Evolutionary conservation across 1,140 invertebrate genomes (phyloP).

Genomic region (Drosophila albomicans): DNA sequence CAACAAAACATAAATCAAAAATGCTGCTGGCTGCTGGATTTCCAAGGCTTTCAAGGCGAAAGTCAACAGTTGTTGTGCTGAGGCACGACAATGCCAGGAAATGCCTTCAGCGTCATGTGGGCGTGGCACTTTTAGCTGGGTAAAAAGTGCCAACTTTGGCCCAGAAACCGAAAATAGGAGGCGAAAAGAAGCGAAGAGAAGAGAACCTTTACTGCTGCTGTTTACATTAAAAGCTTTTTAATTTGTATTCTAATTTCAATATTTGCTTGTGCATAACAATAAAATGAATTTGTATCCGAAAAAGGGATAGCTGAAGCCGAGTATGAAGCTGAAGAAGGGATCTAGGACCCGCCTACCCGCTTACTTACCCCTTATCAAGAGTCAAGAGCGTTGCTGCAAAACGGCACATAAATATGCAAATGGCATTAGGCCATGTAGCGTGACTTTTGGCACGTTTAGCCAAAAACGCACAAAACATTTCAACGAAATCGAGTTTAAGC

Average conservation of each 20-base stretch:
- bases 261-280: slow-evolving; percentile 76
- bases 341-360: slow-evolving; percentile 18
- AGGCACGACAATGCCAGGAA: slow-evolving; percentile 4
- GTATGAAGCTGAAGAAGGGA: slow-evolving; percentile 29
- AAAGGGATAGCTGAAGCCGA: slow-evolving; percentile 41
- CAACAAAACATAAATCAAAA: slow-evolving; percentile 57
- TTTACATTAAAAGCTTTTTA: slow-evolving; percentile 82
- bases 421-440: slow-evolving; percentile 77
- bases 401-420: slow-evolving; percentile 70
- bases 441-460: slow-evolving; percentile 75
- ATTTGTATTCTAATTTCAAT: slow-evolving; percentile 83
- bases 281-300: slow-evolving; percentile 57
- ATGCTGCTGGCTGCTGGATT: slow-evolving; percentile 16
- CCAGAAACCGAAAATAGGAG: not conserved
- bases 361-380: slow-evolving; percentile 13
- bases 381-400: slow-evolving; percentile 8
- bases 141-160: slow-evolving; percentile 35
- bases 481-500: not conserved
- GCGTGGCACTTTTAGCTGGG: slow-evolving; percentile 35
- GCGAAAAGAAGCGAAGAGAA: not conserved
- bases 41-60: slow-evolving; percentile 21
- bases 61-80: slow-evolving; percentile 35
- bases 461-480: slow-evolving; percentile 7
- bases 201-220: slow-evolving; percentile 66
- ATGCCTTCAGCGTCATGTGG: slow-evolving; percentile 30